Conservation (phyloP, 2,113 vertebrate genomes). For the Paratilapia polleni region DNA sequence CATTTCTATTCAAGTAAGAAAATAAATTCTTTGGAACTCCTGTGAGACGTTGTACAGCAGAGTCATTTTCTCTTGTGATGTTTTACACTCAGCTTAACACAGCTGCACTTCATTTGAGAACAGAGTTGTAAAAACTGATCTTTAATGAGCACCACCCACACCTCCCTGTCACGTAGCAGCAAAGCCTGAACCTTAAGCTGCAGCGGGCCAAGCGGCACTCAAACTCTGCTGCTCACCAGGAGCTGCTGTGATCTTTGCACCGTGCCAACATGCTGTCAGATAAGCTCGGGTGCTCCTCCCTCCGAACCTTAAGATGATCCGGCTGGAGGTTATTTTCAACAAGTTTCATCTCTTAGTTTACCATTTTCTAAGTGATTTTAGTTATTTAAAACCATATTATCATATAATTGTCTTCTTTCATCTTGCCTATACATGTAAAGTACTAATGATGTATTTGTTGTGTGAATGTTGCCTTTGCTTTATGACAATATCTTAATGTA, state of each 20-base stretch:
- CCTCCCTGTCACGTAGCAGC: not conserved
- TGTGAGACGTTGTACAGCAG: not conserved
- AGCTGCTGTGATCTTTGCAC: not conserved
- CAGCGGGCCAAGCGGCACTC: not conserved
- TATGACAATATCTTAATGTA: not conserved
- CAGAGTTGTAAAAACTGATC: slow-evolving; percentile 1
- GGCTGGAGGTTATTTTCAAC: not conserved
- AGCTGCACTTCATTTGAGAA: not conserved
- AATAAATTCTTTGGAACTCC: not conserved
- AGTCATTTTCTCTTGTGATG: not conserved
- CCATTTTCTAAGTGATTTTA: not conserved
- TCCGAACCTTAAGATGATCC: not conserved
- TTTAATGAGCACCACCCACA: not conserved
- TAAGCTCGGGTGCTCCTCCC: not conserved
- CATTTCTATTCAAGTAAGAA: not conserved
- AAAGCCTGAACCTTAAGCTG: not conserved
- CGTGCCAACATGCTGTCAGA: not conserved
- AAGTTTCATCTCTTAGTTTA: too few relatives aligned
- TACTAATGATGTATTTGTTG: not conserved
- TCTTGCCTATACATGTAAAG: not conserved
- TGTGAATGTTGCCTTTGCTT: not conserved
- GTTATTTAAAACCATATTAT: not conserved
- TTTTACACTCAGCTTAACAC: not conserved
- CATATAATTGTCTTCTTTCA: not conserved
- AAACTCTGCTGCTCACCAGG: not conserved